A percentile compares a stretch with the other conserved stretches of the same genome.
phyloP scores from a whole-genome alignment of 2,113 vertebrate species.

The Elephantulus edwardii region DNA sequence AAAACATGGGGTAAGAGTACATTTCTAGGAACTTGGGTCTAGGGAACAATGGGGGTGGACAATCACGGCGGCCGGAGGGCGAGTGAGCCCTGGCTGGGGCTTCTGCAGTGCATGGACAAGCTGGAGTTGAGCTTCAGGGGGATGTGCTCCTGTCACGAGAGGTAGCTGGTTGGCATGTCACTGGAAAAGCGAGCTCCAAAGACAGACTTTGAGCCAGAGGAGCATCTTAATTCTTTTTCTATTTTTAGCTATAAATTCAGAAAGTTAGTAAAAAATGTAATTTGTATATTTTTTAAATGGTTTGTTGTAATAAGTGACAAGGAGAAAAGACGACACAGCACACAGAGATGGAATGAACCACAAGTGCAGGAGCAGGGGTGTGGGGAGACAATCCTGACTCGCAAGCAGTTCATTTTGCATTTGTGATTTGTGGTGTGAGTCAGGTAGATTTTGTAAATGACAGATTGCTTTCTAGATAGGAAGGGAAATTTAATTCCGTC shows the following conservation, averaged over 20 bases:
- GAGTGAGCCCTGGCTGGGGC: background rate
- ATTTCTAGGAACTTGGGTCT: slow-evolving; percentile 15
- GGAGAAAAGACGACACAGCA: slow-evolving; percentile 40
- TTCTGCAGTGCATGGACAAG: background rate
- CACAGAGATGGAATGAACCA: slow-evolving; percentile 72
- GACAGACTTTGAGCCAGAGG: background rate
- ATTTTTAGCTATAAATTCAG: slow-evolving; percentile 46
- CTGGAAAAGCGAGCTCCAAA: background rate
- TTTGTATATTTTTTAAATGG: background rate
- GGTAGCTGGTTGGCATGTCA: slow-evolving; percentile 8
- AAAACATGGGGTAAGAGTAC: slow-evolving; percentile 35
- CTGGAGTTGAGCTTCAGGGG: background rate
- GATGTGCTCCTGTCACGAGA: background rate
- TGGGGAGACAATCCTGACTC: slow-evolving; percentile 2
- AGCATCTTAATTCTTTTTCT: background rate
- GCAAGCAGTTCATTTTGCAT: slow-evolving; percentile 67
- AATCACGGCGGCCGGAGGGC: background rate
- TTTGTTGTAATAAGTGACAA: slow-evolving; percentile 43
- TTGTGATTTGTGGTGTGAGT: slow-evolving; percentile 78
- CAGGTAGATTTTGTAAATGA: slow-evolving; percentile 81
- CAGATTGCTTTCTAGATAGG: slow-evolving; percentile 82
- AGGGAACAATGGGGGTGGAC: slow-evolving; percentile 34
- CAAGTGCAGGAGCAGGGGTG: slow-evolving; percentile 56
- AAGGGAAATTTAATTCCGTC: slow-evolving; percentile 81
- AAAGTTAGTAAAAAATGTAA: slow-evolving; percentile 21